Evolutionary conservation across 2,888 invertebrate genomes (phyloP), one percentile per base, ranked within the genome.

Genomic region (Cetonia aurata): DNA sequence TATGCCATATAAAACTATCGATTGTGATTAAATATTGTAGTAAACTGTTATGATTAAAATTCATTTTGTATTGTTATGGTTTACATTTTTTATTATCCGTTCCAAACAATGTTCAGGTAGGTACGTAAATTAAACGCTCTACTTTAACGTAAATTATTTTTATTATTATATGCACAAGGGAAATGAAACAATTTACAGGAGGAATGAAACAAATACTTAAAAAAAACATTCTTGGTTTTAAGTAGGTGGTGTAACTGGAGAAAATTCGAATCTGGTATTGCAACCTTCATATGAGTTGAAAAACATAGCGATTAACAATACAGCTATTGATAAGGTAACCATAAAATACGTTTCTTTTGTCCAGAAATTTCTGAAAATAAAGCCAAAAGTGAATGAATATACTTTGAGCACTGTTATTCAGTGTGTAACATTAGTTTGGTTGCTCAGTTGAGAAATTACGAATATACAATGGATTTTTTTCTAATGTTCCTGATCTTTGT

Each of bases 11-110:
- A 41, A 57, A 37, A 37, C 15, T 15, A n/a, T 31, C 31, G 9
- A 15, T 50, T 50, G 62, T 62, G 50, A 62, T 62, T 62, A 50
- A 62, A 48, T 50, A 50, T 62, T 48, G 48, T 50, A 50, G 62
- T 50, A 62, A 62, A 62, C 33, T 13, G 33, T 62, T 62, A 62
- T 15, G 9, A 50, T 44, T 62, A 62, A 48, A 50, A 37, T 62
- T 31, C 10, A 25, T 52, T 52, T 48, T 44, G 33, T 60, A 53
- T 53, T 19, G 55, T 56, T 56, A 13, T 31, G 6, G 12, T 9
- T 46, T 46, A 6, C n/a, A 46, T 46, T 3, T 6, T 60, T 19
- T n/a, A 42, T 46, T 50, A 50, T 19, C 33, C 8, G 10, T 33
- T 33, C 10, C 48, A 42, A 46, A 19, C 15, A 41, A 57, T n/a